phyloP scores from a whole-genome alignment of 2,113 vertebrate species.

The Phylloscopus trochiloides region DNA sequence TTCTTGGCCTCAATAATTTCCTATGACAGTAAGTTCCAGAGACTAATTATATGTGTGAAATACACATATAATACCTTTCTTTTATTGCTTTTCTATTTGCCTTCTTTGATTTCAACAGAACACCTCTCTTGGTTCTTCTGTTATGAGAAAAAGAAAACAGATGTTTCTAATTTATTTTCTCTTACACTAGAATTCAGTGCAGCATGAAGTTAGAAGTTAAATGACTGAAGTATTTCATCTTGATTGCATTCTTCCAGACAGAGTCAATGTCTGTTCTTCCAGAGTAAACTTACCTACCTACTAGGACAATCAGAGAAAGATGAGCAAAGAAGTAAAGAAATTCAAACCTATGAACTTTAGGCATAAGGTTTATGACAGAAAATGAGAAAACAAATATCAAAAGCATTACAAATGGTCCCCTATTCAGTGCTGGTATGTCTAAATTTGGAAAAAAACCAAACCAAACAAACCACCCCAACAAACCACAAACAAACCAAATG shows the following conservation, averaged over 20 bases:
- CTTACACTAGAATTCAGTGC: background rate
- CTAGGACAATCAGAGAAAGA: background rate
- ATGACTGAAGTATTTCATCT: background rate
- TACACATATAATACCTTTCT: background rate
- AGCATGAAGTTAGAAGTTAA: conserved; percentile 5
- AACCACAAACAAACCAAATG: background rate
- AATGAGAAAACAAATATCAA: background rate
- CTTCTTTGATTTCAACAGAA: conserved; percentile 17
- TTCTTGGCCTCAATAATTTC: background rate
- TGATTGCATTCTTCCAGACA: background rate
- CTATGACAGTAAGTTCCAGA: background rate
- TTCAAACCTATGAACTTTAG: background rate
- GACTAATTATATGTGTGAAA: background rate
- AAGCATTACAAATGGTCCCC: background rate
- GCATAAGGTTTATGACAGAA: background rate
- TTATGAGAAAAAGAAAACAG: conserved; percentile 11
- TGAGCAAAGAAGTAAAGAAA: background rate
- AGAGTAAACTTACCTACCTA: background rate
- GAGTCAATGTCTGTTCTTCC: background rate
- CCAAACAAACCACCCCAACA: background rate
- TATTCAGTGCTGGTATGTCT: background rate
- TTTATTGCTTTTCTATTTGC: conserved; percentile 9
- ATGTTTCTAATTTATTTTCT: conserved; percentile 21
- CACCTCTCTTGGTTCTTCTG: background rate
- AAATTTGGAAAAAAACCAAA: background rate